Evolutionary conservation across 2,888 invertebrate species (phyloP).

Genomic region (Cephus nigrinus): DNA sequence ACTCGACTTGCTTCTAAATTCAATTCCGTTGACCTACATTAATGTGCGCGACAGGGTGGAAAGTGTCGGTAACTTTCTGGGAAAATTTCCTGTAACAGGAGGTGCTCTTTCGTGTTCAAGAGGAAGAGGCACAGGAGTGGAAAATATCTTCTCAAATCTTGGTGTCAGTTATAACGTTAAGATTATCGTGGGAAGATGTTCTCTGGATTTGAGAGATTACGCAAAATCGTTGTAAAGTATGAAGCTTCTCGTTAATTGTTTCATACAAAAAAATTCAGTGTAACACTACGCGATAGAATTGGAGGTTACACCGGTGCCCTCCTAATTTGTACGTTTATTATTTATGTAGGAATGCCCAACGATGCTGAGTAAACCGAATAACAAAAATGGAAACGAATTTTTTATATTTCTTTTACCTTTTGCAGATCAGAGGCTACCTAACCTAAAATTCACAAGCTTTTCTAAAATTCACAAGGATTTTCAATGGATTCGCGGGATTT

Average conservation of each 20-base stretch:
- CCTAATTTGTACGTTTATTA: too few relatives aligned
- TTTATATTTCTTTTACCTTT: too few relatives aligned
- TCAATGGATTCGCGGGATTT: neutral
- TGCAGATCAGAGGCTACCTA: too few relatives aligned
- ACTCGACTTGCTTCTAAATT: constrained; percentile 35
- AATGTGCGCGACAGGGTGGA: constrained; percentile 27
- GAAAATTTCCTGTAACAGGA: neutral
- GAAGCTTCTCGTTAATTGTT: too few relatives aligned
- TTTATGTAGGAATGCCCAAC: too few relatives aligned
- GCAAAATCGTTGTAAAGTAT: neutral
- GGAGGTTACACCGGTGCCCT: neutral
- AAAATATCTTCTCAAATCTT: neutral
- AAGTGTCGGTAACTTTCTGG: neutral
- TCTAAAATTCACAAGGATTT: too few relatives aligned
- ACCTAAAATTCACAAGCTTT: too few relatives aligned
- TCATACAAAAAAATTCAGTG: neutral
- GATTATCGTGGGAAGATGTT: neutral
- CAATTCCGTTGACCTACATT: constrained; percentile 50
- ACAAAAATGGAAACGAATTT: too few relatives aligned
- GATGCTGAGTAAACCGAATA: too few relatives aligned
- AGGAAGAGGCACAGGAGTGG: neutral
- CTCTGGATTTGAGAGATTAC: neutral
- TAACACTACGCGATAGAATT: neutral
- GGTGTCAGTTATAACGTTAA: neutral
- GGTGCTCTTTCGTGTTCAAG: neutral